Base-by-base conservation (phyloP, 2,888 invertebrate genomes). In the Cylloceria caligata region DNA sequence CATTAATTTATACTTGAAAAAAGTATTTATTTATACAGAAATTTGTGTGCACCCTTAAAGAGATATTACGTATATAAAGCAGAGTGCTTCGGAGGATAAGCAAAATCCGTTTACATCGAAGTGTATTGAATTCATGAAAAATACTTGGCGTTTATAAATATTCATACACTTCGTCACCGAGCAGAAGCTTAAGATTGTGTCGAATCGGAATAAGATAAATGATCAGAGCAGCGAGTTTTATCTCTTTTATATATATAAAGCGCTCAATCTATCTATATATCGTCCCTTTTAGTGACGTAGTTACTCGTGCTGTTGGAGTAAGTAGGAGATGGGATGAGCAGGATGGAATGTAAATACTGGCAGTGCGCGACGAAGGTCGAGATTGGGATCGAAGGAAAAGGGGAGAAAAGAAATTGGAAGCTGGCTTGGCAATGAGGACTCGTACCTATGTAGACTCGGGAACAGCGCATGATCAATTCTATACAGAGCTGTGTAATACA, bases 281-380 rank as follows among this genome's bases (percentile, higher is more conserved):
- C 7, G 21, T 11, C 16, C 5, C n/a, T 55, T 55, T n/a, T 2
- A 16, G 34, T n/a, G 16, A 7, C n/a, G 16, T 30, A 16, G 34
- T 16, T 16, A 16, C 16, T 30, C n/a, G 16, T 27, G 34, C 34
- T n/a, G 27, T 1, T 24, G 55, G 21, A 13, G 5, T 5, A 16
- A 34, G 19, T 7, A 1, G 3, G 11, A n/a, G 9, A 7, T 1
- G 11, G 36, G 36, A 62, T 19, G 19, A 39, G 60, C 36, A 36
- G 21, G 60, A 36, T 62, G 19, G 60, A 62, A 62, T 62, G 60
- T 62, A 62, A 62, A 62, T 62, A 62, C 19, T 36, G 7, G 60
- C 19, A 3, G 27, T 36, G 55, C 13, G 27, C n/a, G 4, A n/a
- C 16, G 5, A 4, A 62, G 60, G 60, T 60, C 24, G 60, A 60